These are phyloP conservation scores for Typhlichthys subterraneus DNA, from an alignment of 2,797 vertebrate species.

Conservation along the genomic window DNA sequence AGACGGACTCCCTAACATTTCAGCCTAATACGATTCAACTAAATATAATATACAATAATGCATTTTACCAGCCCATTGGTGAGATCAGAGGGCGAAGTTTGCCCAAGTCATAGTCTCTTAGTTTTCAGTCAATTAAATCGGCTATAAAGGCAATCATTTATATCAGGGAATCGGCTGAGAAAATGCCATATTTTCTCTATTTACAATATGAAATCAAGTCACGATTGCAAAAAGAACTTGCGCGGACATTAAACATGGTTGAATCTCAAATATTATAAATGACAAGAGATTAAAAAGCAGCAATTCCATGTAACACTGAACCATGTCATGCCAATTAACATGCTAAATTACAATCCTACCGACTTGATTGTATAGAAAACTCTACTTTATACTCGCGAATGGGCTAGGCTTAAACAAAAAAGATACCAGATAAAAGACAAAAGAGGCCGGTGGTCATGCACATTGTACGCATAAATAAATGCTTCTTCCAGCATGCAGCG, in stretches of 20 bases:
- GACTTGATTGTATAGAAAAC: no score
- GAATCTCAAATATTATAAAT: slow-evolving; percentile 27
- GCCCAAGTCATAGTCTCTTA: slow-evolving; percentile 46
- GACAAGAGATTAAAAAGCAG: slow-evolving; percentile 18
- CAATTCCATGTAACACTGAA: slow-evolving; percentile 11
- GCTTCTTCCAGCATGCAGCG: neutral
- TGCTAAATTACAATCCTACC: no score
- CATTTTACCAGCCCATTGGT: slow-evolving; percentile 27
- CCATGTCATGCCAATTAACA: neutral
- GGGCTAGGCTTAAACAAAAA: neutral
- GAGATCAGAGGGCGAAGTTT: slow-evolving; percentile 38
- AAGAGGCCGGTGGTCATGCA: neutral
- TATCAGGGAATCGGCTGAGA: neutral
- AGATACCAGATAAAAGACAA: neutral
- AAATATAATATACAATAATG: slow-evolving; percentile 17
- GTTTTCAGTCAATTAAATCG: neutral
- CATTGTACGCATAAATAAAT: neutral
- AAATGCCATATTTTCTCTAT: slow-evolving; percentile 2
- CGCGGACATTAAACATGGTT: slow-evolving; percentile 54
- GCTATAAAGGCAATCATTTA: neutral
- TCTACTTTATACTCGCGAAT: slow-evolving; percentile 1
- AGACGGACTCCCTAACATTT: slow-evolving; percentile 79
- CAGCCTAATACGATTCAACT: slow-evolving; percentile 5
- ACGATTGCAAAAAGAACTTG: slow-evolving; percentile 32
- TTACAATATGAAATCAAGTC: slow-evolving; percentile 36